phyloP scores from a whole-genome alignment of 1,140 invertebrate genomes.

The Trachelipus rathkii region DNA sequence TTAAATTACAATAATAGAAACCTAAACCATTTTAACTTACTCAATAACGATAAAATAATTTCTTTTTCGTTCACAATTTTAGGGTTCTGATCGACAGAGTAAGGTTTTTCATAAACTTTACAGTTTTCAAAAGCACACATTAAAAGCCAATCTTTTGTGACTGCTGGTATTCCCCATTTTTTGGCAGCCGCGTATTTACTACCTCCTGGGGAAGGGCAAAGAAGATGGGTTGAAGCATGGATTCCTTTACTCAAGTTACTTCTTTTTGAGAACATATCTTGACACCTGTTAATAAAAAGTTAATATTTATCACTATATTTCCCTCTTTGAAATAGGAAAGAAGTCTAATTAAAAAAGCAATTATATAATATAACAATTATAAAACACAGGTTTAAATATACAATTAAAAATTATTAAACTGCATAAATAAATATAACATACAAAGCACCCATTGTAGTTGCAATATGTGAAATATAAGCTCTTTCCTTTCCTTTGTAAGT shows the following conservation, averaged over 20 bases:
- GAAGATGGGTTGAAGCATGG: conserved; percentile 66
- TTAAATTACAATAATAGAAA: too few species aligned
- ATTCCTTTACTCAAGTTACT: conserved; percentile 53
- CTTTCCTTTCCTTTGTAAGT: conserved; percentile 67
- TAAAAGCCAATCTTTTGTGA: conserved; percentile 70
- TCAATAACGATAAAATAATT: conserved; percentile 19
- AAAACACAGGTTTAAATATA: too few species aligned
- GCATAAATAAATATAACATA: conserved; percentile 18
- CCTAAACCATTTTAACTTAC: conserved; percentile 9
- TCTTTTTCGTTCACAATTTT: conserved; percentile 22
- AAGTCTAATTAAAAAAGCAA: too few species aligned
- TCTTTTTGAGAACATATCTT: conserved; percentile 62
- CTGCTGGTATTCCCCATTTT: conserved; percentile 72
- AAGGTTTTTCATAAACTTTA: conserved; percentile 57
- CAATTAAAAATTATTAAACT: too few species aligned
- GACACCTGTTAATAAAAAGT: conserved; percentile 49
- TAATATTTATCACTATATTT: neutral
- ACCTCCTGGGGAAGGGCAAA: conserved; percentile 66
- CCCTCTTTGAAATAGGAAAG: neutral
- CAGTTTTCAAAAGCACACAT: conserved; percentile 59
- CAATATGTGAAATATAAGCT: conserved; percentile 58
- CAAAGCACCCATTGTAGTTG: conserved; percentile 50
- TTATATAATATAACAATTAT: too few species aligned
- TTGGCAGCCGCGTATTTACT: conserved; percentile 77
- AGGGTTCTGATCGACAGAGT: conserved; percentile 56